Percentiles rank a stretch among this genome's conserved stretches.
Conservation (phyloP, 2,888 invertebrate genomes). For the Agonopterix subpropinquella region DNA sequence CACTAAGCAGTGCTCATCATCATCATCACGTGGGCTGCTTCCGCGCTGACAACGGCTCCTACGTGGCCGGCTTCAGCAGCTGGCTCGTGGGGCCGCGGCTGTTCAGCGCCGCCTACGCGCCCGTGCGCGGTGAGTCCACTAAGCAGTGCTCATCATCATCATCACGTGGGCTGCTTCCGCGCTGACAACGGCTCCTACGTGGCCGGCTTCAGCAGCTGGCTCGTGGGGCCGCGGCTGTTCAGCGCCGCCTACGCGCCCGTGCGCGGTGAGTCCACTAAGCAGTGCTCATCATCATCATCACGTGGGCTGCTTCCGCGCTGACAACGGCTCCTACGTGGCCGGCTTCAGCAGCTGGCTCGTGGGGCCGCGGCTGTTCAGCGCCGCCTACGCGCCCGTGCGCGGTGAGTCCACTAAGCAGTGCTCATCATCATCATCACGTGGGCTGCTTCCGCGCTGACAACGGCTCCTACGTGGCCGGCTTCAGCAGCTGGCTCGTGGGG, state of each 20-base stretch:
- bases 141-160: background rate
- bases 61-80: slow-evolving; percentile 76
- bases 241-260: slow-evolving; percentile 81
- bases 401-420: slow-evolving; percentile 24
- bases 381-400: slow-evolving; percentile 78
- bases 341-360: slow-evolving; percentile 78
- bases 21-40: slow-evolving; percentile 79
- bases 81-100: slow-evolving; percentile 80
- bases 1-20: background rate
- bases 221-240: slow-evolving; percentile 82
- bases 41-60: slow-evolving; percentile 77
- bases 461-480: slow-evolving; percentile 78
- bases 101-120: slow-evolving; percentile 85
- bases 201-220: slow-evolving; percentile 76
- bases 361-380: slow-evolving; percentile 83
- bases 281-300: background rate
- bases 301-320: slow-evolving; percentile 81
- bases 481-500: slow-evolving; percentile 79
- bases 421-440: slow-evolving; percentile 39
- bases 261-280: slow-evolving; percentile 29
- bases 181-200: slow-evolving; percentile 78
- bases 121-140: slow-evolving; percentile 35
- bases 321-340: slow-evolving; percentile 78
- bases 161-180: slow-evolving; percentile 80
- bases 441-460: slow-evolving; percentile 81